Base-by-base conservation (phyloP, 2,888 invertebrate species). In the Agrotis exclamationis region DNA sequence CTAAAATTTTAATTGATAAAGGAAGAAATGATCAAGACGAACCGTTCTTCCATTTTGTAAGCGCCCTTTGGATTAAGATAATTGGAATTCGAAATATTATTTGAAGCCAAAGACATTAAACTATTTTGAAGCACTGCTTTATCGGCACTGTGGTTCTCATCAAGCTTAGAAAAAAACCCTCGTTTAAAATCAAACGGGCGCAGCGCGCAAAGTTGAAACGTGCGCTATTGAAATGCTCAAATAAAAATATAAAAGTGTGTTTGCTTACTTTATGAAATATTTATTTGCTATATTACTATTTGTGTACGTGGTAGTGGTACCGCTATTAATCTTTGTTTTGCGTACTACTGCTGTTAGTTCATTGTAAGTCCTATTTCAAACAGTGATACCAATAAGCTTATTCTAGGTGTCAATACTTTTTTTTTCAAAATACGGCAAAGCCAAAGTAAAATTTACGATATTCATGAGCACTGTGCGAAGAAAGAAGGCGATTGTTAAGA, bases 241-340 rank as follows among this genome's bases (percentile, higher is more conserved):
- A 84, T 85, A 83, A 86, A 72, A 87, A 85, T n/a, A 80, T 82
- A 80, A 79, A 83, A 84, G 67, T 70, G 65, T 82, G 76, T 84
- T 82, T 83, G 79, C 85, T 79, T 39, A 76, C 74, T 81, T 86
- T 84, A 80, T 85, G 77, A 83, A 84, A 85, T 86, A 83, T 87
- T 80, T 81, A 83, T 82, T 54, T 66, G 54, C 53, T 66, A 47
- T 69, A 24, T 3, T 51, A 65, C 62, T 44, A 70, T 33, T 71
- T 7, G 7, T 60, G 9, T 28, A 39, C 28, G 3, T 33, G 0
- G 13, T n/a, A 20, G 14, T 56, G 20, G 7, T 0, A 33, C 28
- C 33, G 33, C 7, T 33, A 24, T 24, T 24, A 7, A 7, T 33
- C 1, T 1, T 4, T 33, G 33, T 33, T 6, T 33, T 6, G 5